Percentiles rank a stretch among this genome's conserved stretches.
These are phyloP conservation scores for Parnassius orleans DNA, from an alignment of 2,888 invertebrate species.

Conservation along the genomic window DNA sequence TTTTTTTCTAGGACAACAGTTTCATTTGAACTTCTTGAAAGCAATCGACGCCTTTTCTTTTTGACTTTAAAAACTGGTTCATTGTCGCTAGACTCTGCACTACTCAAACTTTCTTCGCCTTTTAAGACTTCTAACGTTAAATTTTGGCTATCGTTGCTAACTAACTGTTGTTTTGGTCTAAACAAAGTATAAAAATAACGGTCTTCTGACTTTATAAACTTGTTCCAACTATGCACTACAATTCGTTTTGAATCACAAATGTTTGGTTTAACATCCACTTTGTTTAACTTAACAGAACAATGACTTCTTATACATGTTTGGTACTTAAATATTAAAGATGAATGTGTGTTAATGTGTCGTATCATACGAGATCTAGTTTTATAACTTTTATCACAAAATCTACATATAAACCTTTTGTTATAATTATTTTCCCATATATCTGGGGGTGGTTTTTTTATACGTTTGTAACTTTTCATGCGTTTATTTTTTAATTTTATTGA, in stretches of 20 bases:
- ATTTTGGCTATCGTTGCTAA: neutral
- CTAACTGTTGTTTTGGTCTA: slow-evolving; percentile 30
- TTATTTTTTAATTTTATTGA: neutral
- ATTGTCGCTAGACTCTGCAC: slow-evolving; percentile 39
- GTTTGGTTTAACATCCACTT: slow-evolving; percentile 52
- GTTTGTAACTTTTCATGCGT: neutral
- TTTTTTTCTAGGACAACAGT: slow-evolving; percentile 38
- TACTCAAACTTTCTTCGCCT: slow-evolving; percentile 7
- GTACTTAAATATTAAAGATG: slow-evolving; percentile 37
- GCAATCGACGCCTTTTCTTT: slow-evolving; percentile 39
- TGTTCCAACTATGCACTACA: slow-evolving; percentile 47
- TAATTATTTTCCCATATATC: slow-evolving; percentile 41
- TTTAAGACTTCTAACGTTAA: neutral
- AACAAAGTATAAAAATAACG: slow-evolving; percentile 48
- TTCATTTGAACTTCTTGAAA: slow-evolving; percentile 47
- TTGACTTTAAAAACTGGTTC: slow-evolving; percentile 33
- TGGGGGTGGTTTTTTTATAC: slow-evolving; percentile 5
- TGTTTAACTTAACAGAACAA: slow-evolving; percentile 50
- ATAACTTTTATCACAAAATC: slow-evolving; percentile 40
- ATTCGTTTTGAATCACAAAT: slow-evolving; percentile 44
- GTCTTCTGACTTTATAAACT: slow-evolving; percentile 45
- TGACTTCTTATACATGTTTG: slow-evolving; percentile 39
- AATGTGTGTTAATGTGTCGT: slow-evolving; percentile 39
- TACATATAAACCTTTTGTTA: slow-evolving; percentile 44
- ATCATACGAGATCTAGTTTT: slow-evolving; percentile 31